These are phyloP conservation scores for Pogonocichla stellata DNA, from an alignment of 2,113 vertebrate genomes.

Conservation along the genomic window DNA sequence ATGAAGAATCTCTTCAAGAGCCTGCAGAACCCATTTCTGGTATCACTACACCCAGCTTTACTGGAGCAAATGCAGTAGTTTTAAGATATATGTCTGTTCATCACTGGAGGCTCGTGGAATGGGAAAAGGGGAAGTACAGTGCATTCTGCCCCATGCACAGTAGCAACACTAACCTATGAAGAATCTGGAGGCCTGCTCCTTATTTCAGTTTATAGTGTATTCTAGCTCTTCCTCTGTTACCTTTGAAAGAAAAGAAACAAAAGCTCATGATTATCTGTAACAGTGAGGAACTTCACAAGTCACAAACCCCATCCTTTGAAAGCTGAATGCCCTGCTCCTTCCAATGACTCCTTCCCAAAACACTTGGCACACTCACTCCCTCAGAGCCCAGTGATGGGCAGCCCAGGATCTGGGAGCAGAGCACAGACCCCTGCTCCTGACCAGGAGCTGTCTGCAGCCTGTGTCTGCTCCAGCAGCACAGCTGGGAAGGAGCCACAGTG, in stretches of 20 bases:
- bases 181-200: not conserved
- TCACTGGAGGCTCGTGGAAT: not conserved
- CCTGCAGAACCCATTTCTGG: not conserved
- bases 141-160: not conserved
- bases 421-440: not conserved
- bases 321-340: not conserved
- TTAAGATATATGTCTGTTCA: not conserved
- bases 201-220: not conserved
- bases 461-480: not conserved
- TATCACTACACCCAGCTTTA: not conserved
- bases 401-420: not conserved
- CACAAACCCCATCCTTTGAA: not conserved
- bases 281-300: not conserved
- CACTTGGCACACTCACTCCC: not conserved
- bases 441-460: not conserved
- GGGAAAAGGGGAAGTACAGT: not conserved
- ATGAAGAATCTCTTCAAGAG: slow-evolving; percentile 34
- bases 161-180: not conserved
- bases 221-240: not conserved
- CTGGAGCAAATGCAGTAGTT: slow-evolving; percentile 12
- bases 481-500: not conserved
- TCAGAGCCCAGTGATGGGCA: rapidly evolving
- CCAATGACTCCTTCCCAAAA: not conserved
- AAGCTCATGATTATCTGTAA: not conserved
- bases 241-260: not conserved